phyloP scores from a whole-genome alignment of 37 sponge, comb jelly and placozoan genomes.

The Ephydatia muelleri region DNA sequence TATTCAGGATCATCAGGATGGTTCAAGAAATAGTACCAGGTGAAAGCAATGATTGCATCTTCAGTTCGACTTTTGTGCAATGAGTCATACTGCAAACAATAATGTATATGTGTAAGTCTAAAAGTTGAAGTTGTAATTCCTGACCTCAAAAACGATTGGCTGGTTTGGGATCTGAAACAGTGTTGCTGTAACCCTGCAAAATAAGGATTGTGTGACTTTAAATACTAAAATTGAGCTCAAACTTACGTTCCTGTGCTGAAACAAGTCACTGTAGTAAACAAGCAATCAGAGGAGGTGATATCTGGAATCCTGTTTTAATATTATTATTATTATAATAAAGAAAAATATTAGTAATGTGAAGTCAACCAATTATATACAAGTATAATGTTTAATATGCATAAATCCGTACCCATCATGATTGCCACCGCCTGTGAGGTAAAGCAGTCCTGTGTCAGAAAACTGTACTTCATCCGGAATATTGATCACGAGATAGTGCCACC shows the following conservation, averaged over 20 bases:
- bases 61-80: slow-evolving; percentile 72
- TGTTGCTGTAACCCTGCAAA: slow-evolving; percentile 63
- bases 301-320: slow-evolving; percentile 32
- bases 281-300: slow-evolving; percentile 29
- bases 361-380: not conserved
- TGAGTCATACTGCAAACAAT: slow-evolving; percentile 63
- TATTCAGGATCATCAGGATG: slow-evolving; percentile 80
- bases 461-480: slow-evolving; percentile 74
- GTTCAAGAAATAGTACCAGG: slow-evolving; percentile 81
- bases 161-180: slow-evolving; percentile 92
- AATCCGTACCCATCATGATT: slow-evolving; percentile 51
- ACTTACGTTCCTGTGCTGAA: slow-evolving; percentile 65
- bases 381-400: not conserved
- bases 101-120: not conserved
- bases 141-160: slow-evolving; percentile 75
- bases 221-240: not conserved
- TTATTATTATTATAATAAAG: not conserved
- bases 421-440: slow-evolving; percentile 86
- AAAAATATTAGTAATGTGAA: not conserved
- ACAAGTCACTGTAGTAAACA: slow-evolving; percentile 25
- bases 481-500: slow-evolving; percentile 89
- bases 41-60: slow-evolving; percentile 89
- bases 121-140: not conserved
- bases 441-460: slow-evolving; percentile 64
- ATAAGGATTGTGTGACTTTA: not conserved